Evolutionary conservation across 2,113 vertebrate species (phyloP), one percentile per base, ranked within the genome.

Genomic region (Chinchilla lanigera): DNA sequence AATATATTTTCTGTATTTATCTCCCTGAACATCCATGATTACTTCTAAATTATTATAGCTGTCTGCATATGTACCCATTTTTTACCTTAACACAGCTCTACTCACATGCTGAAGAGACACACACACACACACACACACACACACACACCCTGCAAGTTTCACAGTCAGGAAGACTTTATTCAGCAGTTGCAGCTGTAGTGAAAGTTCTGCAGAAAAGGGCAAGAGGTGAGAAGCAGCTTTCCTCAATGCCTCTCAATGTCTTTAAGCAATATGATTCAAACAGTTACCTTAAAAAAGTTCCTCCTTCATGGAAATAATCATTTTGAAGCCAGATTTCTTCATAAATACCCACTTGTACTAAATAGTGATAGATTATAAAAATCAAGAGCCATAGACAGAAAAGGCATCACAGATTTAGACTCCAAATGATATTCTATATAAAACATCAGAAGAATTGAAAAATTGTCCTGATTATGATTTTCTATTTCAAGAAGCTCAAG

Each of bases 321-420:
- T 82, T 78, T 71, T 38, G 58, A 96, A 94, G 71, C 50, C 65
- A 96, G 61, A 77, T 90, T 92, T 95, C 90, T 90, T 94, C 92
- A 95, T 71, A 95, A 96, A 96, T 88, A 81, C 41, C 41, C 78
- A 92, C 41, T 89, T 96, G 41, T 93, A 95, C 73, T 75, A 89
- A 95, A 95, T 58, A 89, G 63, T 50, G 60, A 86, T 61, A 73
- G 41, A 89, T 91, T 94, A 80, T 75, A 67, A 94, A 96, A 95
- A 93, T 89, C 71, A 88, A 82, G 50, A 94, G 77, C 52, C 85
- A 85, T 0, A 1, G 50, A 67, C 13, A 69, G 96, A 96, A 97
- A 93, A 82, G 88, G 81, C 58, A 86, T 84, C 89, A 84, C 44
- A 95, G 77, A 96, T 96, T 90, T 89, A 94, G 94, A 90, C 97